phyloP scores from a whole-genome alignment of 2,113 vertebrate genomes.

The Pseudorasbora parva region DNA sequence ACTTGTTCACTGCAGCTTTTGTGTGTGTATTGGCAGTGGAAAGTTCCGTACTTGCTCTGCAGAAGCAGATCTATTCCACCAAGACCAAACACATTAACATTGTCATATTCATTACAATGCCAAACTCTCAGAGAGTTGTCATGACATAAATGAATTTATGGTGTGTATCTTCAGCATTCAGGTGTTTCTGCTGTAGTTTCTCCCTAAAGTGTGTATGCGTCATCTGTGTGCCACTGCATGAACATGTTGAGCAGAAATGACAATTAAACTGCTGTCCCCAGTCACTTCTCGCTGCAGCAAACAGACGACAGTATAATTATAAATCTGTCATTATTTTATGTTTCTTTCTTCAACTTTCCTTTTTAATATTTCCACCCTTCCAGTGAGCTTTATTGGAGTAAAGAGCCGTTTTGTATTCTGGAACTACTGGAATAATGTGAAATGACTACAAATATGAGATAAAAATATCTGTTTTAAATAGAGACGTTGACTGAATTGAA shows the following conservation, averaged over 20 bases:
- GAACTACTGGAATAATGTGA: conserved; percentile 28
- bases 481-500: not conserved
- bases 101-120: too few species aligned
- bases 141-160: not conserved
- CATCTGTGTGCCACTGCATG: not conserved
- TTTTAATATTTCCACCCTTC: not conserved
- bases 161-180: not conserved
- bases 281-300: conserved; percentile 64
- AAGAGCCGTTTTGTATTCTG: not conserved
- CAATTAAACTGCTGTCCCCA: conserved; percentile 62
- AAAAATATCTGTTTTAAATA: conserved; percentile 27
- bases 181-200: not conserved
- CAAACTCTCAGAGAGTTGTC: too few species aligned
- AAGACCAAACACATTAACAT: too few species aligned
- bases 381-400: conserved; percentile 15
- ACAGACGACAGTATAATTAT: conserved; percentile 72
- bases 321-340: conserved; percentile 73
- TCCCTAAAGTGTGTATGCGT: conserved; percentile 38
- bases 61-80: too few species aligned
- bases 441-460: conserved; percentile 26
- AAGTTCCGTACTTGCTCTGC: too few species aligned
- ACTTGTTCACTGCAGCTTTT: too few species aligned
- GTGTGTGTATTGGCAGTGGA: too few species aligned
- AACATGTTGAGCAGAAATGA: conserved; percentile 71
- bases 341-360: conserved; percentile 44